Percentiles rank a stretch among this genome's conserved stretches.
These are phyloP conservation scores for Wasmannia auropunctata DNA, from an alignment of 1,140 invertebrate species.

Conservation along the genomic window DNA sequence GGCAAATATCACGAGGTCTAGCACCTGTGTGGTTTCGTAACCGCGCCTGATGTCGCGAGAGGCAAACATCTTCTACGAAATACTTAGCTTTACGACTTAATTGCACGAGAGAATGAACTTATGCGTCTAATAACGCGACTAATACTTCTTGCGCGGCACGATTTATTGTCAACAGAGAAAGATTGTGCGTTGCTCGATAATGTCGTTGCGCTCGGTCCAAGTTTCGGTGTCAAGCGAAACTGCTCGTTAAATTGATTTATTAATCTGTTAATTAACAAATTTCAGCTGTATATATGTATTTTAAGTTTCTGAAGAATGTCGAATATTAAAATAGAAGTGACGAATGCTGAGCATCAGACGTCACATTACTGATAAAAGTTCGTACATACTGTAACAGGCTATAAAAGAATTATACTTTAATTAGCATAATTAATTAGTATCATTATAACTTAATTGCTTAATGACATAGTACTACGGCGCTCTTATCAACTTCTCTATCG, in stretches of 20 bases:
- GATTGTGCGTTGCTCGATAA: conserved; percentile 7
- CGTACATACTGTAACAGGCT: no score
- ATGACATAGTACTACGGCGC: background rate
- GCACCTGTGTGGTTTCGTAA: conserved; percentile 43
- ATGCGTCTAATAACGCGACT: background rate
- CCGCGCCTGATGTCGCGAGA: conserved; percentile 10
- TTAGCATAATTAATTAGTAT: conserved; percentile 18
- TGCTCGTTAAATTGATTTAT: background rate
- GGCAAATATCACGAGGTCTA: conserved; percentile 47
- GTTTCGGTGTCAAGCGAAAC: background rate
- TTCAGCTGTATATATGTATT: background rate
- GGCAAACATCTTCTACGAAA: conserved; percentile 33
- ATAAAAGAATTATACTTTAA: background rate
- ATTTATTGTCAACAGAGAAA: conserved; percentile 39
- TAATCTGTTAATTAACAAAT: background rate
- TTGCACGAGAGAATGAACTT: conserved; percentile 15
- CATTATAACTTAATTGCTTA: background rate
- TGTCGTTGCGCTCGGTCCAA: background rate
- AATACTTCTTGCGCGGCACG: background rate
- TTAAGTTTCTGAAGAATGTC: background rate
- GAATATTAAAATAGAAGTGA: background rate
- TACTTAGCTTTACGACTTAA: conserved; percentile 41
- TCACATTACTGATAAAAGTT: background rate
- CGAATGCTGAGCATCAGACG: background rate
- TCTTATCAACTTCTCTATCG: background rate